A percentile compares a stretch with the other conserved stretches of the same genome.
Conservation (phyloP, 2,888 invertebrate species). For the Sericinus montela region DNA sequence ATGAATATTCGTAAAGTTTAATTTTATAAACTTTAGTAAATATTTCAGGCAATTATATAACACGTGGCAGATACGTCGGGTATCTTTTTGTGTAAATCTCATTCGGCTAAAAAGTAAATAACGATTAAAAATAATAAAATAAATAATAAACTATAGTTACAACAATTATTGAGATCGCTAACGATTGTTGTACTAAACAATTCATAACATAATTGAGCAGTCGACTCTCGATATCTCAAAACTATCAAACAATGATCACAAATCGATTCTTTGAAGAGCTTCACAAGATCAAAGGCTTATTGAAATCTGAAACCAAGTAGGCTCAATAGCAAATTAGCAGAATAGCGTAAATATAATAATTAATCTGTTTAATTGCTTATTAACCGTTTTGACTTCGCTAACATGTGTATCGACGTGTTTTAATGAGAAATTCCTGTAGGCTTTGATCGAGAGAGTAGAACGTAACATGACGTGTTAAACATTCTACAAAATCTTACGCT, state of each 20-base stretch:
- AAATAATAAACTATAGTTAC: neutral
- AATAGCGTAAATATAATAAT: constrained; percentile 67
- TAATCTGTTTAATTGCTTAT: constrained; percentile 76
- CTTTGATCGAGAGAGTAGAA: constrained; percentile 49
- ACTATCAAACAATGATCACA: constrained; percentile 61
- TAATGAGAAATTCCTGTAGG: constrained; percentile 51
- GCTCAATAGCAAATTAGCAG: constrained; percentile 61
- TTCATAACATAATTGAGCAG: constrained; percentile 42
- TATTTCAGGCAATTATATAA: too few species aligned
- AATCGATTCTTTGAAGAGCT: constrained; percentile 51
- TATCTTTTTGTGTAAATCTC: too few species aligned
- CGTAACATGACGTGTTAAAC: constrained; percentile 28
- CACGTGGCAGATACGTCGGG: too few species aligned
- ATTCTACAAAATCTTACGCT: constrained; percentile 24
- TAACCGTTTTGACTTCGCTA: constrained; percentile 52
- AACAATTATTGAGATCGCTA: constrained; percentile 1
- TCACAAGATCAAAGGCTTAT: constrained; percentile 62
- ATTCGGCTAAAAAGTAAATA: too few species aligned
- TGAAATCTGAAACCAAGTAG: constrained; percentile 37
- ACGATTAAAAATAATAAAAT: neutral
- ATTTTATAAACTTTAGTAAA: too few species aligned
- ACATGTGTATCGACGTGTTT: constrained; percentile 55
- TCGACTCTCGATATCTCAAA: constrained; percentile 44
- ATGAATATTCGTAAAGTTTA: too few species aligned
- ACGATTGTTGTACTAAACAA: constrained; percentile 8